phyloP scores from a whole-genome alignment of 2,888 invertebrate genomes.

The Heliconius erato region DNA sequence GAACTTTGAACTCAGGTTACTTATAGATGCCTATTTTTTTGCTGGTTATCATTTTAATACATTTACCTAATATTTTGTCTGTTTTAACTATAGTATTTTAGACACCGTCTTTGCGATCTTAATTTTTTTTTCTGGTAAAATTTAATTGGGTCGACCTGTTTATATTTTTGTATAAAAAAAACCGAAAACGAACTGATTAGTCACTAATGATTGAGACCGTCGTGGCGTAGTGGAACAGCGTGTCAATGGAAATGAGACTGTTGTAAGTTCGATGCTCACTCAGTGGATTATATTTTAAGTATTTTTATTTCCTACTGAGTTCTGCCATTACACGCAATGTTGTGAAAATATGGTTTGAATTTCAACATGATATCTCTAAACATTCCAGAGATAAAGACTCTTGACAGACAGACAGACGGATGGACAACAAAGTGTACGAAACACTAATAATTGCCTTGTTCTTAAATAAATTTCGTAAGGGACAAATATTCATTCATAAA shows the following conservation, averaged over 20 bases:
- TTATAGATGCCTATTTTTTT: conserved; percentile 6
- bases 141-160: too few relatives aligned
- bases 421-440: too few relatives aligned
- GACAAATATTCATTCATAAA: background rate
- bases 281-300: background rate
- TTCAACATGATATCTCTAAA: too few relatives aligned
- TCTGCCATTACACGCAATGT: background rate
- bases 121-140: too few relatives aligned
- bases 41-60: background rate
- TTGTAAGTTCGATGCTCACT: background rate
- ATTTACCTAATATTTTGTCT: too few relatives aligned
- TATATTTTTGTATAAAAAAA: background rate
- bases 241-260: background rate
- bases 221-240: too few relatives aligned
- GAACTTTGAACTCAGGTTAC: conserved; percentile 34
- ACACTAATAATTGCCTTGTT: background rate
- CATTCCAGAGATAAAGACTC: too few relatives aligned
- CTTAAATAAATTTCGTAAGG: background rate
- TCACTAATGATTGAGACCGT: background rate
- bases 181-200: background rate
- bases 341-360: too few relatives aligned
- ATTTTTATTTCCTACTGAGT: background rate
- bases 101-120: too few relatives aligned
- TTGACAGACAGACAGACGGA: too few relatives aligned
- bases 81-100: too few relatives aligned